These are phyloP conservation scores for Netelia inedita DNA, from an alignment of 2,888 invertebrate species.

Conservation along the genomic window DNA sequence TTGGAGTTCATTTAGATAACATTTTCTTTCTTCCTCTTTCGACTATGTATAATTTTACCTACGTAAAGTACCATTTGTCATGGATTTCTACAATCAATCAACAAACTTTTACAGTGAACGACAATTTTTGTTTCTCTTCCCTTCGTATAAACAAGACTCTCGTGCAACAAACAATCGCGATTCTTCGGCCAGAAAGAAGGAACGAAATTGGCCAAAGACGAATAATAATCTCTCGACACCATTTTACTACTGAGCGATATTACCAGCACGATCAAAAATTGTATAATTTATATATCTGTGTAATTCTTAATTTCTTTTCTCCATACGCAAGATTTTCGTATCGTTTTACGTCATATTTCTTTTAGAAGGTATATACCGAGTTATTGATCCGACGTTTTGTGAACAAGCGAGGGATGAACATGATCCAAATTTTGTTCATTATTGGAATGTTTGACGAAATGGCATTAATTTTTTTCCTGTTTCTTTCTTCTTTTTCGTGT, in stretches of 20 bases:
- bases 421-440: conserved; percentile 45
- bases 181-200: conserved; percentile 11
- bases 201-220: conserved; percentile 37
- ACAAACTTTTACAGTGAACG: conserved; percentile 40
- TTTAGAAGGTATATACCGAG: conserved; percentile 65
- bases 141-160: conserved; percentile 49
- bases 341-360: conserved; percentile 57
- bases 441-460: conserved; percentile 64
- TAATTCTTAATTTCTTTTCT: conserved; percentile 9
- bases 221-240: conserved; percentile 27
- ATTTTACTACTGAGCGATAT: conserved; percentile 33
- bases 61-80: conserved; percentile 57
- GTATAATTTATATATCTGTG: conserved; percentile 43
- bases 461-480: conserved; percentile 32
- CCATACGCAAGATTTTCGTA: conserved; percentile 41
- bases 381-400: conserved; percentile 43
- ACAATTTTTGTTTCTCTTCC: conserved; percentile 18
- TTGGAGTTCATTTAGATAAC: conserved; percentile 27
- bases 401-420: conserved; percentile 39
- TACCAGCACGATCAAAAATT: conserved; percentile 58
- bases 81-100: conserved; percentile 40
- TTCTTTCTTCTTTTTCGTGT: conserved; percentile 51
- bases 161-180: conserved; percentile 47
- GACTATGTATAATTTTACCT: conserved; percentile 58
- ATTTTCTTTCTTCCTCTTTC: conserved; percentile 11